Base-by-base conservation (phyloP, 2,797 vertebrate genomes). In the Alfaro cultratus region DNA sequence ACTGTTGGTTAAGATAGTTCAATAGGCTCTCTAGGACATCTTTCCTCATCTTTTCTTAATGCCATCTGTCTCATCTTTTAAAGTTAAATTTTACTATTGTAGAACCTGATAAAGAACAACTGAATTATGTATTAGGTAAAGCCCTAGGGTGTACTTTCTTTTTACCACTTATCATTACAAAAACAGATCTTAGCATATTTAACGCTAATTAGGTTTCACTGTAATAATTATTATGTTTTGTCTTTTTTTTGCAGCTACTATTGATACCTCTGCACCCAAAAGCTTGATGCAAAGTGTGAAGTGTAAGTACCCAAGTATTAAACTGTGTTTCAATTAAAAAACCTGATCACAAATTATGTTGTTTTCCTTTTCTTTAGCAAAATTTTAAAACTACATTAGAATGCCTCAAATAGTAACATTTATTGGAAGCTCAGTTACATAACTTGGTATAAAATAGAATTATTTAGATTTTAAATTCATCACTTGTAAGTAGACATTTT, bases 181-280 rank as follows among this genome's bases (percentile, higher is more conserved):
- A 51, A 45, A n/a, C 41, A 29, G 21, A 67, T 43, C 2, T 23
- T 31, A 71, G 12, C 15, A 12, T 73, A 43, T 13, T 83, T 45
- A 57, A 26, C 5, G 5, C 57, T 2, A 41, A 55, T 57, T 73
- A 64, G 3, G 51, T 26, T 79, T 26, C 78, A 26, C 45, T 86
- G n/a, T 70, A 43, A 62, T n/a, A 73, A 31, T 41, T n/a, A 21
- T 41, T 21, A 23, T 31, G 21, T 5, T 31, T 60, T 60, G 15
- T 60, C 84, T 75, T 87, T 91, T 75, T 83, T 86, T 93, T 95
- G 84, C 88, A 99, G 98, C 98, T 91, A 95, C 92, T 51, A 91
- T 99, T 86, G 98, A 99, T 90, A 95, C 94, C 88, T 97, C 98
- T 43, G 79, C 94, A 73, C 98, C 98, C 83, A 95, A 96, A 95